Evolutionary conservation across 1,140 invertebrate genomes (phyloP), one percentile per base, ranked within the genome.

Genomic region (Sinonovacula constricta): DNA sequence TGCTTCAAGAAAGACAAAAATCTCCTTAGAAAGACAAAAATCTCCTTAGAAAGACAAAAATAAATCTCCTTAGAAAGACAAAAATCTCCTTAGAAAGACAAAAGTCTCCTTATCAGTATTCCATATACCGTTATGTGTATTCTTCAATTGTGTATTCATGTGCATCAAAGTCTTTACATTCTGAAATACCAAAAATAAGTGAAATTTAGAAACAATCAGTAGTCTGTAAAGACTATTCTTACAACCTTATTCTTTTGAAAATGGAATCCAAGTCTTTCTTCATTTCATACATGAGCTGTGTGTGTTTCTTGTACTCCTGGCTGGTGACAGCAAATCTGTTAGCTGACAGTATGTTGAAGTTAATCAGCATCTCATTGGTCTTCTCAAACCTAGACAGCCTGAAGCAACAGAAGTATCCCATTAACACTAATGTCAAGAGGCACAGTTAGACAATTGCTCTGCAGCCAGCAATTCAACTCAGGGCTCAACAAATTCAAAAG

Each of bases 311-410:
- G 79, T 98, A 97, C 84, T 98, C 96, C n/a, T 93, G 93, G 12
- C 93, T 94, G 18, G 96, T 95, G 67, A 93, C 93, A 86, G 96
- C 95, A 39, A 97, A 92, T 49, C 97, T 93, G 77, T 94, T 93
- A 15, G 95, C 93, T 3, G 96, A 96, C 7, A 98, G 89, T 2
- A 95, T 94, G 91, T 98, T 98, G 85, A 97, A 98, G 85, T 98
- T 98, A n/a, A 96, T 94, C 24, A 98, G 90, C 97, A 98, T 98
- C 93, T 98, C 97, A 88, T 98, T 98, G 1, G 97, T 98, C 87
- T 98, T 98, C 86, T 98, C 97, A 92, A 98, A 98, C 79, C 97
- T 93, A 83, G 97, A 95, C 22, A 98, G 90, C 96, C 97, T 98
- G 87, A n/a, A n/a, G n/a, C n/a, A n/a, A n/a, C n/a, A n/a, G n/a